Base-by-base conservation (phyloP, 2,113 vertebrate genomes). In the Misgurnus mizolepis region DNA sequence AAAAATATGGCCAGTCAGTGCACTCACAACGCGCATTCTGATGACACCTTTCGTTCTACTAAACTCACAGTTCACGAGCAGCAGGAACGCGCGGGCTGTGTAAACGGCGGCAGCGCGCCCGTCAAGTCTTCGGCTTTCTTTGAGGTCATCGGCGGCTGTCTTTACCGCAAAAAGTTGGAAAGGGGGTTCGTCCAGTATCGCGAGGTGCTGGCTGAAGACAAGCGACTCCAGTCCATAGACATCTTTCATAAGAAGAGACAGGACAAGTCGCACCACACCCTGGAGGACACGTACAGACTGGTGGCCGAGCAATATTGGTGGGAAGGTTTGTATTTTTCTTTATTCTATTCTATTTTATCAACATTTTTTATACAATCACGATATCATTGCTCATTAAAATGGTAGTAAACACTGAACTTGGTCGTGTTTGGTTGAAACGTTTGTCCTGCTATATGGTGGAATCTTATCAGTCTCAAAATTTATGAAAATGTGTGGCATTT, bases 261-360 rank as follows among this genome's bases (percentile, higher is more conserved):
- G 1, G 91, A 86, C 60, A 90, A 81, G 83, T 83, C 78, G 41
- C 93, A 94, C 87, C 91, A 91, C 82, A 92, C 93, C 87, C 88
- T 93, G 88, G 93, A 93, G 69, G 93, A 94, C 80, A 94, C 93
- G 3, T 94, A 94, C 85, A 92, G 89, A 89, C 90, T 89, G 7
- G 93, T 94, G 83, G 92, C 93, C 17, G 93, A 94, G 43, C 94
- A 94, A 90, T 94, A 94, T 89, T 94, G 93, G 93, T 94, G 93
- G 93, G 93, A 94, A 40, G 93, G 93, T 94, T 39, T 60, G 39
- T 83, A 45, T 67, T 39, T 61, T 62, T 18, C 55, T 58, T 7
- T 18, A 58, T 58, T 18, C 6, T 5, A 3, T 18, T 58, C 17
- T 18, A 18, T 58, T 58, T 58, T 18, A 58, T 58, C n/a, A 58